phyloP scores from a whole-genome alignment of 1,140 invertebrate genomes.

The Zaprionus ghesquierei region DNA sequence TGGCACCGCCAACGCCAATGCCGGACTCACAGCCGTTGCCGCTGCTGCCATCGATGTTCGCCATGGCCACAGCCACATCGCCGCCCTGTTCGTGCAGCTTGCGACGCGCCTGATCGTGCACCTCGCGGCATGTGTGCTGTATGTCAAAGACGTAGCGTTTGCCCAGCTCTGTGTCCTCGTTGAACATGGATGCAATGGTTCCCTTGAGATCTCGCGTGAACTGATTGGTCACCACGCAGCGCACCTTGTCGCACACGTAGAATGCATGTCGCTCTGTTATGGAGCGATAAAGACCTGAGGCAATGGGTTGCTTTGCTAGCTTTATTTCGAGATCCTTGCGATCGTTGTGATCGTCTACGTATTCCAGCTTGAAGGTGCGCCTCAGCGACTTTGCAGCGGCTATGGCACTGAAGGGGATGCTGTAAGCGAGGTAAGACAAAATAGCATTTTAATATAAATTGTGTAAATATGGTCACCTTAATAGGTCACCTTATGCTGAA shows the following conservation, averaged over 20 bases:
- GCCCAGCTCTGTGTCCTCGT: slow-evolving; percentile 92
- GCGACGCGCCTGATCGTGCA: slow-evolving; percentile 92
- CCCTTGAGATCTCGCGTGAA: slow-evolving; percentile 95
- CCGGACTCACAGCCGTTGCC: slow-evolving; percentile 17
- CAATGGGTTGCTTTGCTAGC: slow-evolving; percentile 89
- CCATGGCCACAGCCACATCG: slow-evolving; percentile 71
- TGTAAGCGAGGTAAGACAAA: slow-evolving; percentile 79
- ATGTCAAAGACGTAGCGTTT: slow-evolving; percentile 96
- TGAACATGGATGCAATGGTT: slow-evolving; percentile 95
- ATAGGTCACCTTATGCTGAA: no score
- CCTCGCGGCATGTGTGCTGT: slow-evolving; percentile 91
- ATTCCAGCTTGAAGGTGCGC: slow-evolving; percentile 89
- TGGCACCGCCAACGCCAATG: slow-evolving; percentile 34
- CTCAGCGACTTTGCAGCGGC: slow-evolving; percentile 90
- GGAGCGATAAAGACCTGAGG: slow-evolving; percentile 92
- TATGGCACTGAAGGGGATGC: slow-evolving; percentile 92
- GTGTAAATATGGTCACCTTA: background rate
- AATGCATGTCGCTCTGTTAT: slow-evolving; percentile 96
- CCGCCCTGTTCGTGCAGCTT: slow-evolving; percentile 86
- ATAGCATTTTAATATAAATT: background rate
- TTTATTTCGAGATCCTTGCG: slow-evolving; percentile 90
- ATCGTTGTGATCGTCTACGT: slow-evolving; percentile 88
- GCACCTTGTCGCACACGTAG: slow-evolving; percentile 95
- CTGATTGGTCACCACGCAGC: slow-evolving; percentile 93
- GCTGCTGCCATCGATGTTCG: slow-evolving; percentile 8